Base-by-base conservation (phyloP, 37 sponge, comb jelly and placozoan genomes). In the Aplysina aerophoba region DNA sequence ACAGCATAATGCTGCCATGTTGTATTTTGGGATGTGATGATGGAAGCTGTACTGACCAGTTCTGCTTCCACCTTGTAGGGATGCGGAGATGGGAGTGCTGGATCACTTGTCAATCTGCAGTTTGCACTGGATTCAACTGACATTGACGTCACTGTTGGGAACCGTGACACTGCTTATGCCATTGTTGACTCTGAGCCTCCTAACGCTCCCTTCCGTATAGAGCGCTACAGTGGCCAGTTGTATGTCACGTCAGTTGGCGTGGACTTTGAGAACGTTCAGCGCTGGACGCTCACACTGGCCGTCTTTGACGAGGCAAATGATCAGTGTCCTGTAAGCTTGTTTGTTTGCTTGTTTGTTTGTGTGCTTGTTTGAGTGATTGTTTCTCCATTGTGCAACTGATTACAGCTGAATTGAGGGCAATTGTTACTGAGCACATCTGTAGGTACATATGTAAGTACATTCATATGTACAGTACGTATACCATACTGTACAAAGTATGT, bases 121-220 rank as follows among this genome's bases (percentile, higher is more conserved):
- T 1, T 54, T 75, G 12, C 22, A 2, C 44, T 75, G 21, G 21
- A 24, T 14, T 17, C 53, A 3, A 75, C 22, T 41, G 78, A 75
- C 54, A 75, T 50, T 41, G 78, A 75, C 12, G 78, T 50, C 25
- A 75, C 78, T 24, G 78, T n/a, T 24, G 24, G 16, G 12, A 40
- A 75, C 38, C 50, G 21, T 17, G 78, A 75, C 53, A 75, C 78
- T 25, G 78, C 25, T 19, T 75, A 25, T 41, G 78, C 38, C 11
- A 75, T 75, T 25, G n/a, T 36, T 40, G 78, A 75, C 78, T 75
- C 78, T 0, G 78, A 75, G 6, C 78, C 78, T 14, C 78, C 78
- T 15, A 41, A 75, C 41, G 50, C 78, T 22, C 78, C 78, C 5
- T 75, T 75, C 25, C 35, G 78, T 24, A 17, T 75, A 24, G 78